Conservation (phyloP, 2,797 vertebrate genomes). For the Chelmon rostratus region DNA sequence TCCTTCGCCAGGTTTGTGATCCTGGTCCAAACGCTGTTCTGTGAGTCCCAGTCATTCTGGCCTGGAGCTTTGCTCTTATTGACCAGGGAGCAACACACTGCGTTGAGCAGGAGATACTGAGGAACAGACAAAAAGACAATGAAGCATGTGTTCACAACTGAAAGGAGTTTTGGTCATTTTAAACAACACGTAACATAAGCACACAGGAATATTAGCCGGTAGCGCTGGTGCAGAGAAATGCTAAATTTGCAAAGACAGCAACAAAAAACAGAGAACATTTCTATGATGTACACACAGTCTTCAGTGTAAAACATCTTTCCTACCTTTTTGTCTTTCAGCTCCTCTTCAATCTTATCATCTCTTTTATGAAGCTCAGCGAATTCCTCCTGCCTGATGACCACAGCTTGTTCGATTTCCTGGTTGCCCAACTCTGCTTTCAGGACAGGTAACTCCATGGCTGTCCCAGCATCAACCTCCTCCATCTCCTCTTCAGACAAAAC, state of each 20-base stretch:
- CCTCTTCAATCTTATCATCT: conserved; percentile 51
- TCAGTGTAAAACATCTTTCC: not conserved
- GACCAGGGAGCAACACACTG: conserved; percentile 87
- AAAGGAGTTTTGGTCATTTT: not conserved
- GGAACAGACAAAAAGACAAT: not conserved
- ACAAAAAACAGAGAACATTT: not conserved
- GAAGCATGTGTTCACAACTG: not conserved
- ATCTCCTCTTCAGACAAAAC: conserved; percentile 7
- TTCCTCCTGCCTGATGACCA: conserved; percentile 63
- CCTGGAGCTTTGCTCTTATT: conserved; percentile 73
- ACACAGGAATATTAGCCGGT: not conserved
- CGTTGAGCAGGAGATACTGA: conserved; percentile 87
- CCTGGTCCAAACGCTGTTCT: conserved; percentile 63
- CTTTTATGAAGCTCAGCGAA: conserved; percentile 70
- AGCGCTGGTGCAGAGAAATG: not conserved
- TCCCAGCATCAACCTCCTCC: conserved; percentile 16
- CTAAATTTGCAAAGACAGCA: not conserved
- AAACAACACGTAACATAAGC: not conserved
- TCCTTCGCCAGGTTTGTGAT: conserved; percentile 80
- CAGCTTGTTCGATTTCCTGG: conserved; percentile 35
- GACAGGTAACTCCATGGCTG: conserved; percentile 41
- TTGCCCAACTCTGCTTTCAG: conserved; percentile 41
- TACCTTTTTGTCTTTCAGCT: conserved; percentile 82
- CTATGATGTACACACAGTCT: not conserved
- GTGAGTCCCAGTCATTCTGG: conserved; percentile 68